Evolutionary conservation across 2,888 invertebrate species (phyloP).

Genomic region (Caenorhabditis sp.): DNA sequence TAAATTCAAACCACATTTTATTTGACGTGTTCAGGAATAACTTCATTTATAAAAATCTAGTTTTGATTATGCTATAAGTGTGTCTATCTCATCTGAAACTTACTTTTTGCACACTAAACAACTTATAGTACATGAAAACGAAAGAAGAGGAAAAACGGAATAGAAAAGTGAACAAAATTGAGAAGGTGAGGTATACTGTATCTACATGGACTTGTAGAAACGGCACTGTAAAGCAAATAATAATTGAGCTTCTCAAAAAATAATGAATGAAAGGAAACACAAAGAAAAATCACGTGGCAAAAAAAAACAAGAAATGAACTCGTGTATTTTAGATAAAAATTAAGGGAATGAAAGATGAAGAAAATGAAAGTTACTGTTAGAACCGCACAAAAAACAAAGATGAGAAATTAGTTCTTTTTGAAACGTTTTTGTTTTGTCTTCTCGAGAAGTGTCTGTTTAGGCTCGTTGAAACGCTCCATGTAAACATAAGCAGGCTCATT

Average conservation of each 20-base stretch:
- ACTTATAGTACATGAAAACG: slow-evolving; percentile 1
- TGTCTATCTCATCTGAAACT: not conserved
- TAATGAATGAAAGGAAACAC: not conserved
- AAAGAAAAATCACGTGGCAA: not conserved
- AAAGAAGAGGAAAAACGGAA: slow-evolving; percentile 6
- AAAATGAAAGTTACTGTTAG: not conserved
- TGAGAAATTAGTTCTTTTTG: slow-evolving; percentile 27
- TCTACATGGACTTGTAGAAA: not conserved
- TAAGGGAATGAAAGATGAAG: not conserved
- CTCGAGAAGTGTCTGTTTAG: slow-evolving; percentile 28
- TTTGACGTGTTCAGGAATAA: not conserved
- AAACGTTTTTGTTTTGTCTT: slow-evolving; percentile 40
- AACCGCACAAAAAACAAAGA: not conserved
- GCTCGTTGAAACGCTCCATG: slow-evolving; percentile 40
- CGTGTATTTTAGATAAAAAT: not conserved
- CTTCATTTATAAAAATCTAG: not conserved
- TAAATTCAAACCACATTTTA: not conserved
- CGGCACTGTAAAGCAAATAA: not conserved
- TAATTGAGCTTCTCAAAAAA: not conserved
- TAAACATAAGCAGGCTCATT: slow-evolving; percentile 40
- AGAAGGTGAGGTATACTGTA: not conserved
- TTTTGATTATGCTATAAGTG: slow-evolving; percentile 12
- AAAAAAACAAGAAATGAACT: slow-evolving; percentile 4
- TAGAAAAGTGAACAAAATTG: slow-evolving; percentile 7
- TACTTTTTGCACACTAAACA: slow-evolving; percentile 10